These are phyloP conservation scores for Masnerella sp. DNA, from an alignment of 2,888 invertebrate species.

Conservation along the genomic window DNA sequence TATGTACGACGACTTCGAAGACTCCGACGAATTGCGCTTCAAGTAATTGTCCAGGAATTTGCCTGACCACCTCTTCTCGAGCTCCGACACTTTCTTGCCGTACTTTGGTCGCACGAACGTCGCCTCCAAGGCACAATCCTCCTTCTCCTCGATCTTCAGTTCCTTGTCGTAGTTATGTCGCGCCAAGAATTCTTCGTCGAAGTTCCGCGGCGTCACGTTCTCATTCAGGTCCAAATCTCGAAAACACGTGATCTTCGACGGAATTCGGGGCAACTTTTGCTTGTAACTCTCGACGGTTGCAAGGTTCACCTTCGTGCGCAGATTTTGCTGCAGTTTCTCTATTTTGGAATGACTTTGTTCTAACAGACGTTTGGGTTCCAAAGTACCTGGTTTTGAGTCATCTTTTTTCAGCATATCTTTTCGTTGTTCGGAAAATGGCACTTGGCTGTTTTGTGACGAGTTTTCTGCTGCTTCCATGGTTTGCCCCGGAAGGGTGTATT, in stretches of 20 bases:
- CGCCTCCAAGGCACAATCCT: slow-evolving; percentile 63
- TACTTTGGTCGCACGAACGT: slow-evolving; percentile 64
- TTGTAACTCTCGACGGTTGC: slow-evolving; percentile 69
- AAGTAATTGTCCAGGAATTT: slow-evolving; percentile 68
- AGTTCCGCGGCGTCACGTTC: slow-evolving; percentile 60
- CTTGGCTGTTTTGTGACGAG: not conserved
- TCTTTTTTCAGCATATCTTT: slow-evolving; percentile 18
- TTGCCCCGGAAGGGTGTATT: slow-evolving; percentile 31
- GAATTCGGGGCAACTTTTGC: slow-evolving; percentile 63
- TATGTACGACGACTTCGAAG: slow-evolving; percentile 72
- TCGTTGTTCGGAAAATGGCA: not conserved
- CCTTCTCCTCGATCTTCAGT: slow-evolving; percentile 69
- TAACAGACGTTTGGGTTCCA: slow-evolving; percentile 63
- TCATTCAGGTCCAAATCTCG: slow-evolving; percentile 63
- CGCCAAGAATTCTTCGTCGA: slow-evolving; percentile 69
- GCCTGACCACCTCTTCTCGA: slow-evolving; percentile 74
- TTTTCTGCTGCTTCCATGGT: slow-evolving; percentile 31
- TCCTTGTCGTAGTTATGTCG: slow-evolving; percentile 67
- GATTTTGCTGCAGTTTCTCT: slow-evolving; percentile 67
- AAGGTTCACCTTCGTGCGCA: slow-evolving; percentile 68
- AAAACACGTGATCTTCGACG: slow-evolving; percentile 43
- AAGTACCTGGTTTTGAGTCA: slow-evolving; percentile 5
- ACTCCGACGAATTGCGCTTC: slow-evolving; percentile 70
- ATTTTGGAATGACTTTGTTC: slow-evolving; percentile 68
- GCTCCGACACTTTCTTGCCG: slow-evolving; percentile 69